A percentile compares a stretch with the other conserved stretches of the same genome.
Conservation (phyloP, 2,888 invertebrate genomes). For the Baronia brevicornis region DNA sequence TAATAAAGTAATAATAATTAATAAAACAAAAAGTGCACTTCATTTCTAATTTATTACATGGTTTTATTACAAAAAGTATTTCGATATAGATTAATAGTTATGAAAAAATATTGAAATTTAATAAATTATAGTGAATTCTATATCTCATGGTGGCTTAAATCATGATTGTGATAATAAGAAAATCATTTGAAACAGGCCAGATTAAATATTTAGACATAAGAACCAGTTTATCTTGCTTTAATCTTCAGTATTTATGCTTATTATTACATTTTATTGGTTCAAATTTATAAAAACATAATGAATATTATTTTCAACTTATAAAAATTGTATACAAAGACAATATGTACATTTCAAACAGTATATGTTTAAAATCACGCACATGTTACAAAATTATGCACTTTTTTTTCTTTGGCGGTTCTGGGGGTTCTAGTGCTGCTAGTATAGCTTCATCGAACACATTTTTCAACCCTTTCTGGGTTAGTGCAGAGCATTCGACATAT, state of each 20-base stretch:
- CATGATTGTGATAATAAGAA: no score
- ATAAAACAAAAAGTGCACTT: background rate
- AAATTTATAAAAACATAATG: slow-evolving; percentile 45
- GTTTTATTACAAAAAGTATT: no score
- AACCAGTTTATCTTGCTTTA: slow-evolving; percentile 30
- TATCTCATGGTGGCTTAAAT: no score
- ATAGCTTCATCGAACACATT: slow-evolving; percentile 99
- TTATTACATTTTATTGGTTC: slow-evolving; percentile 36
- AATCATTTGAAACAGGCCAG: slow-evolving; percentile 17
- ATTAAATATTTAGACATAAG: slow-evolving; percentile 18
- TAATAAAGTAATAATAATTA: background rate
- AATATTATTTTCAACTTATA: slow-evolving; percentile 40
- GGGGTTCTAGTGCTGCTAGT: slow-evolving; percentile 97
- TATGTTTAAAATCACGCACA: slow-evolving; percentile 5
- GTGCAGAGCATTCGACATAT: slow-evolving; percentile 99
- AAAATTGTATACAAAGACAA: slow-evolving; percentile 10
- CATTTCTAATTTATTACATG: no score
- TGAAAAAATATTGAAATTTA: no score
- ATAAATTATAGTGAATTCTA: no score
- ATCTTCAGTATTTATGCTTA: slow-evolving; percentile 45
- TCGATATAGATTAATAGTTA: no score
- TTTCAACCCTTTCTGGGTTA: slow-evolving; percentile 99
- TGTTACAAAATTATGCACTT: slow-evolving; percentile 88
- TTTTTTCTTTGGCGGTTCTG: slow-evolving; percentile 95
- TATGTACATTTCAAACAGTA: no score